Conservation (phyloP, 2,797 vertebrate species). For the Typhlichthys eigenmanni region DNA sequence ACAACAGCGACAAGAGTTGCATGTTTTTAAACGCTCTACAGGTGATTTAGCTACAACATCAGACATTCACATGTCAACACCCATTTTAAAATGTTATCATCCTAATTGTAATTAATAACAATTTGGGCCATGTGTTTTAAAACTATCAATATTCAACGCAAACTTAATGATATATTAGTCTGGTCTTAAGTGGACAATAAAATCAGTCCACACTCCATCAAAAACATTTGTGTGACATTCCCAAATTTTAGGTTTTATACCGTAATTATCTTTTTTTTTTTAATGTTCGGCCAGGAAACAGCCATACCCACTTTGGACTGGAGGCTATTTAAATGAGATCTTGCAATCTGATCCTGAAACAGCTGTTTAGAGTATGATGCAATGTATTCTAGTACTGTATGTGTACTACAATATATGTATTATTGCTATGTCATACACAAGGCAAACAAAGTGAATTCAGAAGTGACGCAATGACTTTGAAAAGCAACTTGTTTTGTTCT, state of each 20-base stretch:
- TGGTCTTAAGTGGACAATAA: too few species aligned
- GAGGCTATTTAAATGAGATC: slow-evolving; percentile 70
- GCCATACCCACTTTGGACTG: slow-evolving; percentile 46
- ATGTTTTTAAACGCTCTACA: slow-evolving; percentile 67
- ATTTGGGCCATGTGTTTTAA: slow-evolving; percentile 1
- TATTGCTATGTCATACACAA: not conserved
- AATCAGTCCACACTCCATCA: too few species aligned
- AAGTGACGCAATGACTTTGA: not conserved
- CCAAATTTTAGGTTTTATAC: slow-evolving; percentile 29
- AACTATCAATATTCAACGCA: slow-evolving; percentile 16
- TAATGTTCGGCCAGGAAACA: slow-evolving; percentile 43
- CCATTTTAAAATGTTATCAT: slow-evolving; percentile 20
- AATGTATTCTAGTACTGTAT: not conserved
- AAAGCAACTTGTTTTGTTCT: too few species aligned
- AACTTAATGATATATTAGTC: not conserved
- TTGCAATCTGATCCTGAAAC: slow-evolving; percentile 68
- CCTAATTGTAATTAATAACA: slow-evolving; percentile 15
- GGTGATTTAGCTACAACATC: slow-evolving; percentile 51
- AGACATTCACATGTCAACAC: slow-evolving; percentile 14
- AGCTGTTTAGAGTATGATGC: slow-evolving; percentile 68
- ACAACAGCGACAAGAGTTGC: slow-evolving; percentile 58
- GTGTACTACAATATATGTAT: not conserved
- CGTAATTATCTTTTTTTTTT: slow-evolving; percentile 39
- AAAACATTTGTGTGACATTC: slow-evolving; percentile 17
- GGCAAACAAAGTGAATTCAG: not conserved